Evolutionary conservation across 1,140 invertebrate genomes (phyloP).

Genomic region (Ladona fulva): DNA sequence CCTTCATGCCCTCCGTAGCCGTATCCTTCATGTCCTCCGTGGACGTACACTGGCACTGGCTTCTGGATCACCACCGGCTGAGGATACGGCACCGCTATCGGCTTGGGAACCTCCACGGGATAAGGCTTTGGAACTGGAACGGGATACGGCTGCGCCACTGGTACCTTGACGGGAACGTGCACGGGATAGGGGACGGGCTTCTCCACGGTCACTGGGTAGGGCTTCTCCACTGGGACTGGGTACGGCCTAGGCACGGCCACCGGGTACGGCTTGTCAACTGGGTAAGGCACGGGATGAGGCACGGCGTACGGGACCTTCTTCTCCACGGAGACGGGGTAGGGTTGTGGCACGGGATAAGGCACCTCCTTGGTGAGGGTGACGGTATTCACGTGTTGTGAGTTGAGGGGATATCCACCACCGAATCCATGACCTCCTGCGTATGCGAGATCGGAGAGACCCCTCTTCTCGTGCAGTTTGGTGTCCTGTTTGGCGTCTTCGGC

Average conservation of each 20-base stretch:
- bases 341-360: background rate
- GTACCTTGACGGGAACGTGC: slow-evolving; percentile 16
- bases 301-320: background rate
- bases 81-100: slow-evolving; percentile 18
- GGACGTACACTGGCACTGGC: too few species aligned
- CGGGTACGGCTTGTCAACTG: slow-evolving; percentile 12
- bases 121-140: slow-evolving; percentile 12
- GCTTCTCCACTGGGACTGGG: slow-evolving; percentile 14
- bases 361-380: slow-evolving; percentile 2
- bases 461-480: background rate
- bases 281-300: background rate
- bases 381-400: too few species aligned
- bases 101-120: slow-evolving; percentile 15
- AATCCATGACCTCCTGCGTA: slow-evolving; percentile 10
- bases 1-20: slow-evolving; percentile 15
- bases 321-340: background rate
- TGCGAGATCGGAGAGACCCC: slow-evolving; percentile 13
- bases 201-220: background rate
- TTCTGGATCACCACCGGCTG: background rate
- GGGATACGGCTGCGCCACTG: slow-evolving; percentile 13
- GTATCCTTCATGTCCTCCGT: slow-evolving; percentile 18
- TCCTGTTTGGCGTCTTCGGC: background rate
- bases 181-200: slow-evolving; percentile 18
- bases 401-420: too few species aligned
- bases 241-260: background rate